Conservation (phyloP, 2,888 invertebrate species). For the Carcina quercana region DNA sequence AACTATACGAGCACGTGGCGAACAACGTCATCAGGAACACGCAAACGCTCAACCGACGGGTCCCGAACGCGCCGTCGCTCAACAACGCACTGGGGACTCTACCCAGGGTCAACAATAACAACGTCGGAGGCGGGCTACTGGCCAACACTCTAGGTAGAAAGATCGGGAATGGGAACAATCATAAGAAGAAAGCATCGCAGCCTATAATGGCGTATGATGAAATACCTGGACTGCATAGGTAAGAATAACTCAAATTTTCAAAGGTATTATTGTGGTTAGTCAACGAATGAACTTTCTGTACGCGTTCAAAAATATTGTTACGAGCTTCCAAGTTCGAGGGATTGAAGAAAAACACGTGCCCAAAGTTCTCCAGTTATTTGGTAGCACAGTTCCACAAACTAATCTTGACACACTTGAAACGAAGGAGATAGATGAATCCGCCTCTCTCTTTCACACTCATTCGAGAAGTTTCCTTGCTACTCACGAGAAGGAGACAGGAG, state of each 20-base stretch:
- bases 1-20: conserved; percentile 37
- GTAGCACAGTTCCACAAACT: too few species aligned
- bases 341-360: too few species aligned
- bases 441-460: too few species aligned
- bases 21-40: conserved; percentile 55
- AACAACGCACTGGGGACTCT: conserved; percentile 62
- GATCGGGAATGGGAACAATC: conserved; percentile 67
- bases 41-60: conserved; percentile 56
- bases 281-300: too few species aligned
- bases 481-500: too few species aligned
- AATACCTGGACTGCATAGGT: conserved; percentile 73
- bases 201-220: conserved; percentile 75
- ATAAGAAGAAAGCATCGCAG: conserved; percentile 66
- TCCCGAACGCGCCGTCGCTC: conserved; percentile 48
- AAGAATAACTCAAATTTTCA: conserved; percentile 9
- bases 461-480: too few species aligned
- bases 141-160: conserved; percentile 64
- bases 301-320: too few species aligned
- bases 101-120: conserved; percentile 57
- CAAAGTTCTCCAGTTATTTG: too few species aligned
- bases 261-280: conserved; percentile 1
- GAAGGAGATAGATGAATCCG: too few species aligned
- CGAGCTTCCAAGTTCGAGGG: too few species aligned
- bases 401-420: too few species aligned
- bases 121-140: conserved; percentile 41